Base-by-base conservation (phyloP, 1,140 invertebrate species). In the Procambarus virginalis region DNA sequence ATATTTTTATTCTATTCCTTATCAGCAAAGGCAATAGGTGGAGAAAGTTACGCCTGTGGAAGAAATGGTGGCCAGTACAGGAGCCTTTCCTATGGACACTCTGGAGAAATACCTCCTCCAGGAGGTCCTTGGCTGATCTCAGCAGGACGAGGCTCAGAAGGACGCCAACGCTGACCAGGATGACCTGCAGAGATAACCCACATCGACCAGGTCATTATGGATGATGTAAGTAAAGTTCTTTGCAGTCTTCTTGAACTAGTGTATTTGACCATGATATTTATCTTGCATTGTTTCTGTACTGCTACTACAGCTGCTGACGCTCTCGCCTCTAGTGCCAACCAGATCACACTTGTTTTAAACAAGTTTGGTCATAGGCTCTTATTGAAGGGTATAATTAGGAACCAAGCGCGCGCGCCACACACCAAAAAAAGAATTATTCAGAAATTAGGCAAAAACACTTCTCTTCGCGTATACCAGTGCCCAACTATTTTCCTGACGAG, bases 11-110 rank as follows among this genome's bases (percentile, higher is more conserved):
- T 34, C 34, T 34, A 34, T 34, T 64, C 17, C 17, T 20, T 64
- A 45, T 10, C 82, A 84, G 82, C 12, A 0, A 75, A 84, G 20
- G n/a, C 64, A 10, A 70, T 75, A 77, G 86, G 78, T 22, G 64
- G 76, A 20, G 85, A n/a, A 81, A 12, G 86, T 88, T 10, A 88
- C 86, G 34, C 86, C 85, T 34, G 64, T 88, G n/a, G 86, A 87
- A 60, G 85, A 88, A 60, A 22, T 78, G 45, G 86, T 88, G 68
- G 78, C 78, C 4, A 88, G 78, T 64, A 88, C 78, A 2, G 86
- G 86, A 1, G 86, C 86, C 22, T 17, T 80, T 34, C 48, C 64
- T 4, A 4, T n/a, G 45, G 79, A 88, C 45, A 55, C 58, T 0
- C 45, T 64, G 5, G 78, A 75, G 45, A 64, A 17, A 46, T 12